Base-by-base conservation (phyloP, 2,113 vertebrate genomes). In the Poeciliopsis prolifica region DNA sequence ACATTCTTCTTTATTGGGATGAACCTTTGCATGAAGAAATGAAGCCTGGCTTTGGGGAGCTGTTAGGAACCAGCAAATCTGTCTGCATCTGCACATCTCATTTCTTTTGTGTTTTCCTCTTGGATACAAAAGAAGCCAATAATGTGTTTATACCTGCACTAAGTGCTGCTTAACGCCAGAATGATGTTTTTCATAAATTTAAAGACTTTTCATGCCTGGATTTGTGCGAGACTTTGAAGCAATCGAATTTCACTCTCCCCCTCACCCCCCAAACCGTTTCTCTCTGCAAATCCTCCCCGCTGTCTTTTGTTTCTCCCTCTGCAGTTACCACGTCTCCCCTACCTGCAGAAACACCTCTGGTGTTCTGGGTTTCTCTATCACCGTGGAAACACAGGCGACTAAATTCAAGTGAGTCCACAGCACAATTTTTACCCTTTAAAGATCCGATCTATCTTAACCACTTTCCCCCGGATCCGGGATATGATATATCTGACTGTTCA, bases 261-360 rank as follows among this genome's bases (percentile, higher is more conserved):
- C 33, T 0, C 10, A 8, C 2, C 35, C 35, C 10, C 35, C 10
- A 37, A 48, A 37, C 68, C 15, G n/a, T 14, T 3, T 70, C 9
- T 48, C 28, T 28, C 61, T 35, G 54, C 70, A 71, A 22, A 60
- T 72, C 30, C 22, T 9, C 0, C 14, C 63, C 35, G 51, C 37
- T 0, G 63, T 14, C 29, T 67, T 72, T 60, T 15, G 48, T 68
- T 26, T 68, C 35, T 65, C 31, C 15, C 62, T 37, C 79, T 80
- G 26, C 88, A 98, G 98, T 86, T 99, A 99, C 84, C 96, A 98
- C 0, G 97, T 98, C 80, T 99, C 98, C 88, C 96, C 98, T 28
- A 96, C 95, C 79, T 98, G 97, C 93, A 95, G 97, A 80, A 98
- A 99, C 86, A 99, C 98, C 71, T 99, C 98, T 17, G 97, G 97